Base-by-base conservation (phyloP, 1,140 invertebrate species). In the Glossosoma conforme region DNA sequence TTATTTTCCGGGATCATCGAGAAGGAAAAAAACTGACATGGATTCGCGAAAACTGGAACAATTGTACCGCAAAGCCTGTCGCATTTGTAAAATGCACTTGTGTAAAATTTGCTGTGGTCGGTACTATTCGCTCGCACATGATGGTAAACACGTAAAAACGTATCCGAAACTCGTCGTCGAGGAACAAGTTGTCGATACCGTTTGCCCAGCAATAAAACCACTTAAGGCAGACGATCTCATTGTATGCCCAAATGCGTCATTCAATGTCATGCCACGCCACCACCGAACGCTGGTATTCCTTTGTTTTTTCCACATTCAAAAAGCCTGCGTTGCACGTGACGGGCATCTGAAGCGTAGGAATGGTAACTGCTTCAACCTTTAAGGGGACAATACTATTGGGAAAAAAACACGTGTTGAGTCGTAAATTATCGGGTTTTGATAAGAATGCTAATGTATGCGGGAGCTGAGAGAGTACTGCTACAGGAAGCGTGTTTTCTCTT, bases 351-450 rank as follows among this genome's bases (percentile, higher is more conserved):
- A 36, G 36, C 20, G 11, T 35, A 32, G 15, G 21, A 9, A 10
- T 30, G 42, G 24, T 35, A 42, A 54, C 19, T 33, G 50, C 14
- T 42, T 44, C 11, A 3, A 45, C 53, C n/a, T 50, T 32, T 49
- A 32, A 22, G 46, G 33, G 15, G 30, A 30, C 17, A 28, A 42
- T 49, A 20, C 25, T 30, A 13, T 8, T 11, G 30, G n/a, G 40
- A 20, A 55, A 56, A 58, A 58, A 58, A 58, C 56, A 53, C 56
- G 56, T 58, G 56, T 58, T 42, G 49, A 41, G 46, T 58, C 56
- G 56, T 58, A 58, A 58, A 58, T 58, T 58, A 53, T 46, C 46
- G 24, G 41, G 32, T 58, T 58, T 58, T 53, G 56, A 58, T 50
- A 46, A 42, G 51, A 53, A 50, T 58, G 51, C 46, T 58, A 58